A percentile compares a stretch with the other conserved stretches of the same genome.
Evolutionary conservation across 2,888 invertebrate genomes (phyloP).

Genomic region (Orgyia antiqua): DNA sequence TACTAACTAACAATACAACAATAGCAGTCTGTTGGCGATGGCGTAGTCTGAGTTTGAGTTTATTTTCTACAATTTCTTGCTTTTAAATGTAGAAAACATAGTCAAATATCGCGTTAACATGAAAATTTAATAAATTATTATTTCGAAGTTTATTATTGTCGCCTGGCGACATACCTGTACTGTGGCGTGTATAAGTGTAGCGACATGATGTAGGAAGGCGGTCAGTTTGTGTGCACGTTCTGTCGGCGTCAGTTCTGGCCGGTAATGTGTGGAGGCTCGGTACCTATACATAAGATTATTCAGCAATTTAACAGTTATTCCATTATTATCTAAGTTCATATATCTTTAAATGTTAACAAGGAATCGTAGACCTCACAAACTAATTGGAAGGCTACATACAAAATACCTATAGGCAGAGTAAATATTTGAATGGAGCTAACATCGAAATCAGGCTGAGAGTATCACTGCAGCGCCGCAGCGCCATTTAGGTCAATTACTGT

Average conservation of each 20-base stretch:
- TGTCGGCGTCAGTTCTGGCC: conserved; percentile 93
- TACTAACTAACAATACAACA: too few species aligned
- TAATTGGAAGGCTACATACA: neutral
- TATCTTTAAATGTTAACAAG: too few species aligned
- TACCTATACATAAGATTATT: conserved; percentile 81
- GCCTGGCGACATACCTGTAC: conserved; percentile 87
- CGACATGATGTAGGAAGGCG: conserved; percentile 92
- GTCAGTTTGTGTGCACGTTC: conserved; percentile 95
- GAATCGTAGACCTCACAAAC: too few species aligned
- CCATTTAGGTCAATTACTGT: neutral
- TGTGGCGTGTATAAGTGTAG: conserved; percentile 89
- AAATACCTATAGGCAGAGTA: neutral
- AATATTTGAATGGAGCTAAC: neutral
- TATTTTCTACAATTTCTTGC: too few species aligned
- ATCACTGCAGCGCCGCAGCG: neutral
- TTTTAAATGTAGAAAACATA: too few species aligned
- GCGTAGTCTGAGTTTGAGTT: too few species aligned
- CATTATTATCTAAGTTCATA: too few species aligned
- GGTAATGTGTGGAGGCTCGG: conserved; percentile 95
- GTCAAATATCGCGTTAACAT: too few species aligned
- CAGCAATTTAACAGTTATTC: too few species aligned
- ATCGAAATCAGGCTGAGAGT: neutral
- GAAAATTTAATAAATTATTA: too few species aligned
- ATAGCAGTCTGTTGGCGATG: too few species aligned
- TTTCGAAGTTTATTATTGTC: too few species aligned